Evolutionary conservation across 2,888 invertebrate genomes (phyloP), one percentile per base, ranked within the genome.

Genomic region (Orgyia antiqua): DNA sequence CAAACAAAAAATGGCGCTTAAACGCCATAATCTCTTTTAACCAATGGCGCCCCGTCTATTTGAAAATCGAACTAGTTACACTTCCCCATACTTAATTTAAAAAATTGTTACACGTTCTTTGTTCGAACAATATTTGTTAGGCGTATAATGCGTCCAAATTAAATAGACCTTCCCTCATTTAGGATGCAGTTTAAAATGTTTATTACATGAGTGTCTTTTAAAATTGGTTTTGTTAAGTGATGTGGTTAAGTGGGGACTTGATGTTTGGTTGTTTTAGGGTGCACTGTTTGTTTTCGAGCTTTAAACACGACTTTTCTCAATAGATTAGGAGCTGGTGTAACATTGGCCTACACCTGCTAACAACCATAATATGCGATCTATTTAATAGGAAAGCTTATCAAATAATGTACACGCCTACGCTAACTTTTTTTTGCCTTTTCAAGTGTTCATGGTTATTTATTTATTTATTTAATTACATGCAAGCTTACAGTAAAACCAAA

Each of bases 221-320:
- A 65, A 55, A 62, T 39, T 72, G 78, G 82, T 67, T 61, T 45
- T 36, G 61, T 72, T 77, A 78, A 76, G 77, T 78, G 79, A 73
- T 72, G 73, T 68, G 68, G 67, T 73, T 79, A 83, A 80, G 79
- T 80, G 75, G 79, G 58, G 72, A 70, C 70, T 66, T 63, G 65
- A 65, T 73, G 79, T 78, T 82, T 77, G 70, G 78, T 80, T 82
- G 78, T 83, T 82, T 80, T 80, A 79, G 79, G 51, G 77, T 31
- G 60, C 62, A 54, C 47, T 76, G 71, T 82, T 83, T 82, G 74
- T 64, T 66, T 70, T 70, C 45, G 58, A 58, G 62, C 59, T 69
- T 73, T 69, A 62, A 67, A 75, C 80, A 77, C 72, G 74, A 68
- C 58, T 69, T 63, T 62, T 63, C 64, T 66, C n/a, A n/a, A n/a